Evolutionary conservation across 1,140 invertebrate genomes (phyloP).

Genomic region (Brachionus calyciflorus): DNA sequence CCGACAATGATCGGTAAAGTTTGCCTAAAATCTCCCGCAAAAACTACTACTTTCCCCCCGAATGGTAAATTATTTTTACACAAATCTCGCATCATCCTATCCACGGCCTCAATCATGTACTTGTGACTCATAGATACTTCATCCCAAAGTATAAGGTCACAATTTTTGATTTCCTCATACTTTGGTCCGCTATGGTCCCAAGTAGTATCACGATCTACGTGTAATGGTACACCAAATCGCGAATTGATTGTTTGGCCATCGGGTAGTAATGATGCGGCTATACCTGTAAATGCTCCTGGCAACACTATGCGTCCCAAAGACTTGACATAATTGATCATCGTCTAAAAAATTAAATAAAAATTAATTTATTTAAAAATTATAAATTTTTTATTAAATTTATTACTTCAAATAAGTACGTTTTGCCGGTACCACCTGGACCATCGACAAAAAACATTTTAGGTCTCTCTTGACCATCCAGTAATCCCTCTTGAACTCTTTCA

Average conservation of each 20-base stretch:
- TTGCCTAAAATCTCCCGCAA: slow-evolving; percentile 53
- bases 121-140: slow-evolving; percentile 50
- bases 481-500: neutral
- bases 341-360: neutral
- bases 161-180: slow-evolving; percentile 45
- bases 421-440: slow-evolving; percentile 54
- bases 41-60: slow-evolving; percentile 50
- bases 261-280: neutral
- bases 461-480: neutral
- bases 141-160: slow-evolving; percentile 51
- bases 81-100: slow-evolving; percentile 50
- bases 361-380: slow-evolving; percentile 1
- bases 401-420: slow-evolving; percentile 56
- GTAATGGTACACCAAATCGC: neutral
- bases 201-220: neutral
- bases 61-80: slow-evolving; percentile 46
- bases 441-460: slow-evolving; percentile 49
- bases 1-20: slow-evolving; percentile 49
- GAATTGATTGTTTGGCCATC: neutral
- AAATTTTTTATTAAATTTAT: slow-evolving; percentile 43
- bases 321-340: neutral
- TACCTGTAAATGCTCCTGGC: neutral
- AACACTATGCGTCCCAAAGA: neutral
- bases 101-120: slow-evolving; percentile 48
- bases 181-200: neutral